Conservation (phyloP, 2,113 vertebrate genomes). For the Epinephelus lanceolatus region DNA sequence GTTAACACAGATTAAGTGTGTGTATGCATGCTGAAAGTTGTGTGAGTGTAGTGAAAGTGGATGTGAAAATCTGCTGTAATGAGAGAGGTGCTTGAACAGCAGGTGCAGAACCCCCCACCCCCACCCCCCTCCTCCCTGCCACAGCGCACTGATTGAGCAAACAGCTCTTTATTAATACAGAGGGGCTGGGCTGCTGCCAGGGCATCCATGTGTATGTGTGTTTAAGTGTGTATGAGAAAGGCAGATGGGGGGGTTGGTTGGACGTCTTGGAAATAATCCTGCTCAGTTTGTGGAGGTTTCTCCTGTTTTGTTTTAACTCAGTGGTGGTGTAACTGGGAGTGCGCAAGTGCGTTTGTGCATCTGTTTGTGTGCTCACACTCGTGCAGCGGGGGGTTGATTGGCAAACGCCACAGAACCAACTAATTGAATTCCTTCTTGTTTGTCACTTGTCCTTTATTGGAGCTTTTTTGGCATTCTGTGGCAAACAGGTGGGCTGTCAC, state of each 20-base stretch:
- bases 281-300: conserved; percentile 41
- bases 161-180: conserved; percentile 73
- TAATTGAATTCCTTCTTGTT: conserved; percentile 80
- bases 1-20: conserved; percentile 46
- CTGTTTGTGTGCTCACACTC: conserved; percentile 36
- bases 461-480: conserved; percentile 72
- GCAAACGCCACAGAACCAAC: conserved; percentile 57
- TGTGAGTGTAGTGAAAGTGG: conserved; percentile 25
- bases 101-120: conserved; percentile 37
- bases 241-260: conserved; percentile 11
- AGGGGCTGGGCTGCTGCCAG: conserved; percentile 44
- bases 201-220: conserved; percentile 27
- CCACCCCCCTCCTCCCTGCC: conserved; percentile 3
- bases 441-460: conserved; percentile 73
- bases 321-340: conserved; percentile 3
- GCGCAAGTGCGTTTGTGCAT: conserved; percentile 37
- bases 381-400: conserved; percentile 63
- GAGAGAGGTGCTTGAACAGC: conserved; percentile 65
- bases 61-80: conserved; percentile 63
- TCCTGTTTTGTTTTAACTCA: conserved; percentile 45
- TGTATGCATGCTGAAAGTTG: not conserved
- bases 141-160: conserved; percentile 70
- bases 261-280: conserved; percentile 49
- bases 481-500: conserved; percentile 78
- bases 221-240: conserved; percentile 30